A percentile compares a stretch with the other conserved stretches of the same genome.
phyloP scores from a whole-genome alignment of 1,140 invertebrate genomes.

The Temnothorax nylanderi region DNA sequence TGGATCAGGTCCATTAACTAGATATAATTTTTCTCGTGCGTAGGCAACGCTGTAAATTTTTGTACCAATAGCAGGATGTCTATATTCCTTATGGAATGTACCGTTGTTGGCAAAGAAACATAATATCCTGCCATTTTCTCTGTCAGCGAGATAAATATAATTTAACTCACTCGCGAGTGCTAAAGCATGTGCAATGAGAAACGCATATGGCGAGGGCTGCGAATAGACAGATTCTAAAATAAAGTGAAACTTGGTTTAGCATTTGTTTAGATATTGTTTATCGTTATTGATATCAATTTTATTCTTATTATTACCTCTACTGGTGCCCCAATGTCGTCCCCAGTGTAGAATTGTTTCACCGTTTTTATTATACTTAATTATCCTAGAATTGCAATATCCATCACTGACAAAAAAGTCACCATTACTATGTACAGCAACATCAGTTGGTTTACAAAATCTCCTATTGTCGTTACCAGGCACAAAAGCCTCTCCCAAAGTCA shows the following conservation, averaged over 20 bases:
- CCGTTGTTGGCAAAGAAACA: constrained; percentile 91
- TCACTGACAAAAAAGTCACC: constrained; percentile 98
- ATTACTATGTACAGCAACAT: constrained; percentile 92
- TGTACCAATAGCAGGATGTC: constrained; percentile 87
- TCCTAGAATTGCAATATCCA: constrained; percentile 97
- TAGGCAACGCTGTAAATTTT: constrained; percentile 91
- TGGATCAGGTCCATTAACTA: constrained; percentile 79
- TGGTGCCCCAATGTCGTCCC: constrained; percentile 85
- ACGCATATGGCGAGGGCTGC: constrained; percentile 86
- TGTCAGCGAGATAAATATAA: constrained; percentile 94
- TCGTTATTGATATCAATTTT: not conserved
- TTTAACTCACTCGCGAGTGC: constrained; percentile 91
- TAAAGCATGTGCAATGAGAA: constrained; percentile 94
- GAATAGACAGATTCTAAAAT: constrained; percentile 54
- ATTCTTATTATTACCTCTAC: constrained; percentile 65
- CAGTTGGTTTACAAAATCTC: constrained; percentile 97
- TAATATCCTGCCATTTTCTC: constrained; percentile 95
- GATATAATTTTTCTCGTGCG: constrained; percentile 84
- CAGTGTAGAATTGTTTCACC: constrained; percentile 90
- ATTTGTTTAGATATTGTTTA: not conserved
- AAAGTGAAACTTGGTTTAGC: constrained; percentile 27
- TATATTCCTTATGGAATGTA: constrained; percentile 87
- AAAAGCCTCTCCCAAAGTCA: constrained; percentile 85
- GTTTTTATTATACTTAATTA: constrained; percentile 93
- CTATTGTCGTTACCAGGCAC: constrained; percentile 91